Base-by-base conservation (phyloP, 2,888 invertebrate genomes). In the Drosophila cyrtoloma region DNA sequence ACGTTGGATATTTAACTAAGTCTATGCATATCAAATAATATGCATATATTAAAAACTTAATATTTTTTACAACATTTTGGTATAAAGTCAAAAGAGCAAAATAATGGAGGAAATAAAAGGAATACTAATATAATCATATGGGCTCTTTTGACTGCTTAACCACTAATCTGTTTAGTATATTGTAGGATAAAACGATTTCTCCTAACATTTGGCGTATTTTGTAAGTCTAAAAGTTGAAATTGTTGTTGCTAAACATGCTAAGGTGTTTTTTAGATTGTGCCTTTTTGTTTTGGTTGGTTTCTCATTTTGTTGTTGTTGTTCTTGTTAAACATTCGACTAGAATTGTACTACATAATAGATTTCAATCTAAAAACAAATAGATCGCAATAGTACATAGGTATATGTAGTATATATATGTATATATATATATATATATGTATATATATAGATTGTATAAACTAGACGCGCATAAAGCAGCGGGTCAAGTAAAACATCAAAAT, bases 281-380 rank as follows among this genome's bases (percentile, higher is more conserved):
- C 73, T 69, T 51, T 30, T 39, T 35, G 28, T 33, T 80, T 69
- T 73, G 65, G 56, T 69, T 86, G 64, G 51, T 65, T 67, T 74
- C 42, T 42, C 33, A 56, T 30, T 42, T 42, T 30, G 19, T 51
- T 52, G 19, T 30, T 57, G 53, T 52, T 59, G 65, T 77, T 69
- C 64, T 81, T 89, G 86, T 88, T 83, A 77, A 88, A 90, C 90
- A 73, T 89, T 83, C 63, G 89, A 86, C 90, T 86, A 90, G 76
- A 82, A 77, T 87, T 82, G 80, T 78, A 87, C 88, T 89, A 89
- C 75, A 80, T 71, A 79, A 82, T 85, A 79, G 59, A 79, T 82
- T 79, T 86, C 58, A 76, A 71, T 86, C 84, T 86, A 79, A 69
- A 78, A 74, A 77, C 70, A 80, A 82, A 79, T 52, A 66, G 68